These are phyloP conservation scores for Pogoniulus pusillus DNA, from an alignment of 2,797 vertebrate species.

Conservation along the genomic window DNA sequence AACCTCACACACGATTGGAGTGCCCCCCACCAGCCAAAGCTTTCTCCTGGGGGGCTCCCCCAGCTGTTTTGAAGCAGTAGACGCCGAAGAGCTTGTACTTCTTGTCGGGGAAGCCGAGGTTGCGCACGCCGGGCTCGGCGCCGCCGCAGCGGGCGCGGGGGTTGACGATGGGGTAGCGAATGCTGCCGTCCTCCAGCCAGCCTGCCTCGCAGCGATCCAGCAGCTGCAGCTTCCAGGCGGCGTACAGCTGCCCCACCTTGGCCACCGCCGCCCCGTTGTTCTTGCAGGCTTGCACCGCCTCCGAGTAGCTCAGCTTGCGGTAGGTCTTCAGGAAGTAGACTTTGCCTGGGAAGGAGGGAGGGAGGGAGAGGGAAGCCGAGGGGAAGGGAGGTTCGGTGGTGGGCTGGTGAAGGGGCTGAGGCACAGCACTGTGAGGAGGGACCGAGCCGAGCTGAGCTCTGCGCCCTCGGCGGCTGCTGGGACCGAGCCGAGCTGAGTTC, in stretches of 20 bases:
- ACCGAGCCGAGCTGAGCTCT: too few species aligned
- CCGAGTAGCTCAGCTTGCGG: conserved; percentile 88
- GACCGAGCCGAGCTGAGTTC: too few species aligned
- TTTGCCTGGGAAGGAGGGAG: conserved; percentile 76
- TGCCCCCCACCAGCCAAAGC: background rate
- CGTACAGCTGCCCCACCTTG: conserved; percentile 93
- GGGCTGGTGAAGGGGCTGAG: too few species aligned
- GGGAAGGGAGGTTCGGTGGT: too few species aligned
- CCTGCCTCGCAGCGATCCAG: conserved; percentile 93
- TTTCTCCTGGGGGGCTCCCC: fast-evolving
- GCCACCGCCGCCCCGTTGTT: conserved; percentile 83
- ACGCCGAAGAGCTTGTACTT: conserved; percentile 92
- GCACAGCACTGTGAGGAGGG: too few species aligned
- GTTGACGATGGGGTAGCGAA: conserved; percentile 95
- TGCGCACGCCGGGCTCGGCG: conserved; percentile 85
- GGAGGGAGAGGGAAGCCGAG: too few species aligned
- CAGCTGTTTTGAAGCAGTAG: conserved; percentile 85
- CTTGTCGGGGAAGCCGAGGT: conserved; percentile 91
- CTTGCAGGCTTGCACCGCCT: conserved; percentile 86
- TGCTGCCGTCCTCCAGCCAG: conserved; percentile 92
- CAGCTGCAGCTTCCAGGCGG: conserved; percentile 93
- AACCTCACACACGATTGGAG: background rate
- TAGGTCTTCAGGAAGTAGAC: conserved; percentile 94
- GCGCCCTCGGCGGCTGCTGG: too few species aligned
- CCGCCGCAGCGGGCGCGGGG: conserved; percentile 90